A percentile compares a stretch with the other conserved stretches of the same genome.
These are phyloP conservation scores for Lamellibrachia columna DNA, from an alignment of 2,888 invertebrate species.

Conservation along the genomic window DNA sequence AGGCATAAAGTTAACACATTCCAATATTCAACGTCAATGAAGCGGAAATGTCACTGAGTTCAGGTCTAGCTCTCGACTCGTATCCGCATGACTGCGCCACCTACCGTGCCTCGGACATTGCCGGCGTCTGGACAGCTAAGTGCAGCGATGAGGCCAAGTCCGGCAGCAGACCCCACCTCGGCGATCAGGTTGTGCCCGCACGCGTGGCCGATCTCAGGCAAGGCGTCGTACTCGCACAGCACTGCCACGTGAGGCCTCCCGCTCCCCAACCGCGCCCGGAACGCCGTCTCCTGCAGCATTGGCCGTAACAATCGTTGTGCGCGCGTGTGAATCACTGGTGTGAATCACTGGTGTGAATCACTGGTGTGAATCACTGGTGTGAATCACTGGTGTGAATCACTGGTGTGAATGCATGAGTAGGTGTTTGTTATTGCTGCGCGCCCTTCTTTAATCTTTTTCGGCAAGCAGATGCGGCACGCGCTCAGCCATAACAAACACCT, in stretches of 20 bases:
- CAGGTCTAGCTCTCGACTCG: background rate
- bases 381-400: no score
- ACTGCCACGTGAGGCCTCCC: background rate
- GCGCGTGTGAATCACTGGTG: no score
- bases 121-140: background rate
- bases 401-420: no score
- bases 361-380: no score
- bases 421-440: no score
- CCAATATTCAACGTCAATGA: background rate
- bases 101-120: background rate
- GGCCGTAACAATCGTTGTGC: background rate
- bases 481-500: no score
- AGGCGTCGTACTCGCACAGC: slow-evolving; percentile 4
- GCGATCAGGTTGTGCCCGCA: slow-evolving; percentile 1
- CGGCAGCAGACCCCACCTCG: background rate
- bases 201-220: background rate
- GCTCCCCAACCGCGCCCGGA: background rate
- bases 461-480: no score
- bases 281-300: background rate
- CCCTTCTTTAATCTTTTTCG: no score
- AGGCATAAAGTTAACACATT: background rate
- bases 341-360: no score
- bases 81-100: background rate
- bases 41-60: background rate
- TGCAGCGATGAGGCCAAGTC: background rate